Evolutionary conservation across 2,797 vertebrate genomes (phyloP).

Genomic region (Artibeus lituratus): DNA sequence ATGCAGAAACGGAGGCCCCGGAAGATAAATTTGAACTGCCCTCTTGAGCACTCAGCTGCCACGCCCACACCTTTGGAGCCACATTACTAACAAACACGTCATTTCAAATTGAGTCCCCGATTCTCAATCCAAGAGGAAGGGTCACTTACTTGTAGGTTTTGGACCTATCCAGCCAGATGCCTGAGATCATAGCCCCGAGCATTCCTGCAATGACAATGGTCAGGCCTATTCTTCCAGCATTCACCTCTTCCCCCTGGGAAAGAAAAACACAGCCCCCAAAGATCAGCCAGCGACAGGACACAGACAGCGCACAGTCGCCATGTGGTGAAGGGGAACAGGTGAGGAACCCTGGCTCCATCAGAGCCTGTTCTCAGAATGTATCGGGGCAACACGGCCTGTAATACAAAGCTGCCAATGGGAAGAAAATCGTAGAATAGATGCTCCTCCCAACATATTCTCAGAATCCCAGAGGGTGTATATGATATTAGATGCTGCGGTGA

Average conservation of each 20-base stretch:
- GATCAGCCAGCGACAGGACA: background rate
- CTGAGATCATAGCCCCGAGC: constrained; percentile 92
- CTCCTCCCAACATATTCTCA: background rate
- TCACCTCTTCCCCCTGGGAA: constrained; percentile 92
- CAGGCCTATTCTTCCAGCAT: constrained; percentile 96
- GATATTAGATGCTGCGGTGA: background rate
- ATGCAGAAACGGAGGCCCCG: background rate
- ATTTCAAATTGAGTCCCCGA: background rate
- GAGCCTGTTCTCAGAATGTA: background rate
- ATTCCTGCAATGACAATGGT: constrained; percentile 94
- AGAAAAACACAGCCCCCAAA: constrained; percentile 54
- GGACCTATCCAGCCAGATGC: constrained; percentile 96
- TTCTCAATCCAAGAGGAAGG: background rate
- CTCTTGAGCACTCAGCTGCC: background rate
- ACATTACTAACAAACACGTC: background rate
- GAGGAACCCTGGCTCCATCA: background rate
- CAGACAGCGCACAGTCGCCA: background rate
- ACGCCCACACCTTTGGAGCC: background rate
- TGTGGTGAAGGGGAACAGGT: background rate
- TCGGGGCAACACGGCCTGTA: background rate
- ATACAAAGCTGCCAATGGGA: background rate
- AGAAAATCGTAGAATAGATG: background rate
- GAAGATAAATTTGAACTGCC: background rate
- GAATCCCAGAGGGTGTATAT: background rate
- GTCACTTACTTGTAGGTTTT: constrained; percentile 96